Conservation (phyloP, 2,797 vertebrate genomes). For the Pipistrellus pipistrellus region DNA sequence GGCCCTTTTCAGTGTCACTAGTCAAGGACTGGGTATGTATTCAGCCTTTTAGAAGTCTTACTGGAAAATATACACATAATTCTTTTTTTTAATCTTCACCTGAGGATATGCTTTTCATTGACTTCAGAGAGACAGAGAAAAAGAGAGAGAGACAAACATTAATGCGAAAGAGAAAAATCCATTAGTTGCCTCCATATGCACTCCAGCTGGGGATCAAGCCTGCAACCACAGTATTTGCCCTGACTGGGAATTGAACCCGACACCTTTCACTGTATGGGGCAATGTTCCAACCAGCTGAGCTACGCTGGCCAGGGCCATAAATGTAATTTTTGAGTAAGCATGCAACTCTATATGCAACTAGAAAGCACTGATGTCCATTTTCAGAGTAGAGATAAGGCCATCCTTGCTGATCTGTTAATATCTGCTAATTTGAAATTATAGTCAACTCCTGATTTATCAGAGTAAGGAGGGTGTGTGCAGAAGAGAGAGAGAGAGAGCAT, state of each 20-base stretch:
- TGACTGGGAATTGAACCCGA: not conserved
- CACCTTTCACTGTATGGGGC: not conserved
- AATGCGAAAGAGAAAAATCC: not conserved
- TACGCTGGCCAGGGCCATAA: not conserved
- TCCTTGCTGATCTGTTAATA: not conserved
- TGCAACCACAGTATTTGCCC: not conserved
- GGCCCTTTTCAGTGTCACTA: not conserved
- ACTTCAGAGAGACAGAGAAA: not conserved
- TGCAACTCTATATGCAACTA: not conserved
- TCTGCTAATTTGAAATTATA: conserved; percentile 24
- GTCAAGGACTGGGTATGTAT: not conserved
- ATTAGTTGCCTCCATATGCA: not conserved
- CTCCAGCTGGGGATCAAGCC: not conserved
- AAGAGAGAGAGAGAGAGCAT: not conserved
- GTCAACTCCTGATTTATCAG: not conserved
- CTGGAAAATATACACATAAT: not conserved
- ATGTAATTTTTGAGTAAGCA: not conserved
- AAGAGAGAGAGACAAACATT: not conserved
- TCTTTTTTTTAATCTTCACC: not conserved
- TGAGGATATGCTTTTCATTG: not conserved
- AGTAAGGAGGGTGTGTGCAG: not conserved
- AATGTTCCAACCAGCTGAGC: not conserved
- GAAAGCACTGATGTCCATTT: not conserved
- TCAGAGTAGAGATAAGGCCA: not conserved
- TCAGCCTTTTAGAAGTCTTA: not conserved